These are phyloP conservation scores for Cordilura impudica DNA, from an alignment of 2,888 invertebrate genomes.

Conservation along the genomic window DNA sequence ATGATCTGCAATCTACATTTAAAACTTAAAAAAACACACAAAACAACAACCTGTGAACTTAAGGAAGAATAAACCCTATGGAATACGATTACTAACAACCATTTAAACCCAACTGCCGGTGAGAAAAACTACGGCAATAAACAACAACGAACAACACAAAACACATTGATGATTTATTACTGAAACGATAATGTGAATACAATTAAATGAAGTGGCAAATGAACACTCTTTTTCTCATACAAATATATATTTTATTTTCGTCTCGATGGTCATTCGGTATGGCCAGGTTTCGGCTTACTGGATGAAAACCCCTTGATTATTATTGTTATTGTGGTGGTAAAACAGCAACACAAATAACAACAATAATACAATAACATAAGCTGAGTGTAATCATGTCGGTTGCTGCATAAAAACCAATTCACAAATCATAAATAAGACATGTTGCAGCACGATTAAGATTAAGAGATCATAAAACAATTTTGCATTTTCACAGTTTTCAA, in stretches of 20 bases:
- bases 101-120: constrained; percentile 53
- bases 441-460: constrained; percentile 65
- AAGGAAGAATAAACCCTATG: constrained; percentile 30
- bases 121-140: constrained; percentile 63
- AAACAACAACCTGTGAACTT: constrained; percentile 55
- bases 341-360: constrained; percentile 8
- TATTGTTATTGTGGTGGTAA: constrained; percentile 32
- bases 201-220: constrained; percentile 74
- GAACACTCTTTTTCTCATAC: constrained; percentile 70
- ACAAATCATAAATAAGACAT: constrained; percentile 76
- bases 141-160: constrained; percentile 65
- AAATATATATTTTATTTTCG: constrained; percentile 47
- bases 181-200: constrained; percentile 62
- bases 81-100: constrained; percentile 46
- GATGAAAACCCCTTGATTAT: constrained; percentile 30
- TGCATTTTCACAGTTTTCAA: constrained; percentile 62
- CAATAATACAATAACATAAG: constrained; percentile 59
- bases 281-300: constrained; percentile 28
- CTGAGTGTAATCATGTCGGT: constrained; percentile 69
- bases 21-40: neutral
- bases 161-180: constrained; percentile 61
- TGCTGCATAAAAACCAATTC: constrained; percentile 75
- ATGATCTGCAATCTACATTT: constrained; percentile 8
- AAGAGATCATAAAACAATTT: constrained; percentile 65
- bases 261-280: constrained; percentile 51